Percentiles rank a stretch among this genome's conserved stretches.
Conservation (phyloP, 2,797 vertebrate species). For the Hybognathus amarus region DNA sequence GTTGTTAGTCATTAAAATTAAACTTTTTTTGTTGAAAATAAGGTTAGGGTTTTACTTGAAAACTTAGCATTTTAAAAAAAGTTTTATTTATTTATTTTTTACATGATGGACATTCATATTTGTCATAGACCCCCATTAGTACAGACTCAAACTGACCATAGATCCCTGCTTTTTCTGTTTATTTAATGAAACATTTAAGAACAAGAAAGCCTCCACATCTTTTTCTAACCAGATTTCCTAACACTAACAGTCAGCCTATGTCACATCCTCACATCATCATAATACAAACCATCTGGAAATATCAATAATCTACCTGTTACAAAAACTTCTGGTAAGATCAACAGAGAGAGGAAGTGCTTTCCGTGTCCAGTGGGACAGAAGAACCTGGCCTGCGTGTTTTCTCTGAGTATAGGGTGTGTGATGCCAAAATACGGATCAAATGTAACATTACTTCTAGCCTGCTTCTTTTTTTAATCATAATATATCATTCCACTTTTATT, state of each 20-base stretch:
- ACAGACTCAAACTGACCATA: background rate
- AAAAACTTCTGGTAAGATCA: background rate
- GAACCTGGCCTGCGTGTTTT: background rate
- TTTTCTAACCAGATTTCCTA: background rate
- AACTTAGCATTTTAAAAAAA: background rate
- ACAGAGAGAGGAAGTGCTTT: background rate
- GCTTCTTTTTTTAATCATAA: background rate
- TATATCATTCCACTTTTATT: background rate
- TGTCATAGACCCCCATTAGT: background rate
- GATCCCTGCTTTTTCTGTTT: background rate
- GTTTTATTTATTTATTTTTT: background rate
- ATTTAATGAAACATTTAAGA: background rate
- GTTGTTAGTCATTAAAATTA: background rate
- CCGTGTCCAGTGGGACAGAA: background rate
- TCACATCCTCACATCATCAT: conserved; percentile 19
- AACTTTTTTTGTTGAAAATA: background rate
- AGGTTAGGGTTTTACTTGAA: background rate
- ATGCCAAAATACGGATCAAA: background rate
- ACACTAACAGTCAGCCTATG: background rate
- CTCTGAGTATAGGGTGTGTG: background rate
- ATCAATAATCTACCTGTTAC: conserved; percentile 23
- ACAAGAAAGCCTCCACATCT: background rate
- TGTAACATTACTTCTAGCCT: background rate
- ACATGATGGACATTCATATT: background rate
- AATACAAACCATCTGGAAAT: conserved; percentile 7